Percentiles rank a stretch among this genome's conserved stretches.
Evolutionary conservation across 2,113 vertebrate species (phyloP).

Genomic region (Paradoxurus hermaphroditus): DNA sequence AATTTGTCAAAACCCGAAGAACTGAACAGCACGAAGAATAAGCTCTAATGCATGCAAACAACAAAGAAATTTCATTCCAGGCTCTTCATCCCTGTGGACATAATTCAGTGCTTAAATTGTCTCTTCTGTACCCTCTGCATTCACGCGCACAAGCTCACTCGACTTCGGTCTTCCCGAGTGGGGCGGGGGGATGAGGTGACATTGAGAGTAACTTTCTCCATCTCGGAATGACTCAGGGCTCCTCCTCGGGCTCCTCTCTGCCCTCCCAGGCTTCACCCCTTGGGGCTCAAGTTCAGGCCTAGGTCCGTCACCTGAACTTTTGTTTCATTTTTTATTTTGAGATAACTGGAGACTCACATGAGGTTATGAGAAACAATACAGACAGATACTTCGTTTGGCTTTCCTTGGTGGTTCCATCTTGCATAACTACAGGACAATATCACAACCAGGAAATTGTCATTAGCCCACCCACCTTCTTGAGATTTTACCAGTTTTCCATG

Average conservation of each 20-base stretch:
- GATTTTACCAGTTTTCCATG: neutral
- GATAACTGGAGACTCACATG: neutral
- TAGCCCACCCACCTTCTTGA: neutral
- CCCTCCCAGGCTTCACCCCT: neutral
- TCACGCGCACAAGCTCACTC: neutral
- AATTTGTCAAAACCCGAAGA: conserved; percentile 41
- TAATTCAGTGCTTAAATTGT: conserved; percentile 38
- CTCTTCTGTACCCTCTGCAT: neutral
- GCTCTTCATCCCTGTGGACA: neutral
- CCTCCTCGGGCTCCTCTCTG: neutral
- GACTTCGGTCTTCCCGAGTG: neutral
- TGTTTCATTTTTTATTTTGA: neutral
- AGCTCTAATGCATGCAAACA: neutral
- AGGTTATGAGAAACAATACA: neutral
- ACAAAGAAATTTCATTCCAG: conserved; percentile 1
- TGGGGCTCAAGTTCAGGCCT: neutral
- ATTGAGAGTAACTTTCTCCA: neutral
- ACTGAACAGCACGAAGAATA: neutral
- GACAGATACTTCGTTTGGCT: neutral
- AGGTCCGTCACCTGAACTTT: neutral
- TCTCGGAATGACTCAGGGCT: neutral
- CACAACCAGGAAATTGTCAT: neutral
- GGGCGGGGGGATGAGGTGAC: neutral
- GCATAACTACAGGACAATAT: neutral
- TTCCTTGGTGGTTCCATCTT: neutral